phyloP scores from a whole-genome alignment of 1,140 invertebrate species.

The Psix sp. region DNA sequence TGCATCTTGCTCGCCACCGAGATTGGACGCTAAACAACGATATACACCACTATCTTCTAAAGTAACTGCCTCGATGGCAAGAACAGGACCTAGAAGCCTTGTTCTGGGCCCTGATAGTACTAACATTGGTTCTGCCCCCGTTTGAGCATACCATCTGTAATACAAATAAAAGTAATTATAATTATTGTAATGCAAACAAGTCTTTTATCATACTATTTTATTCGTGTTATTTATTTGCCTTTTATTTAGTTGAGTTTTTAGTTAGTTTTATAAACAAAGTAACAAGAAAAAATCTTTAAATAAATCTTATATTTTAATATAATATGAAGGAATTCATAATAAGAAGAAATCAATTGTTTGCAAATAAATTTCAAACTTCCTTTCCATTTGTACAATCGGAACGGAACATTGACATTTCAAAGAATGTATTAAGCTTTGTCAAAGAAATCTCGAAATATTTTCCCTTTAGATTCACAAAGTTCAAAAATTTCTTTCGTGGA shows the following conservation, averaged over 20 bases:
- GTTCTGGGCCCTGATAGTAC: slow-evolving; percentile 82
- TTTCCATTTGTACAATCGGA: too few relatives aligned
- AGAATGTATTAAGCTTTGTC: too few relatives aligned
- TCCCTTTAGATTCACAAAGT: slow-evolving; percentile 40
- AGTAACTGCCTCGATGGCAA: slow-evolving; percentile 85
- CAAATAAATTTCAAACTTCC: too few relatives aligned
- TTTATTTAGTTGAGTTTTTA: background rate
- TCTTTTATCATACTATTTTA: background rate
- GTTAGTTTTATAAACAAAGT: too few relatives aligned
- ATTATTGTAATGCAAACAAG: background rate
- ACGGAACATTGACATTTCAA: too few relatives aligned
- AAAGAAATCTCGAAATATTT: slow-evolving; percentile 34
- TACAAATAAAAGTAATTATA: slow-evolving; percentile 29
- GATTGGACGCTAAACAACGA: slow-evolving; percentile 83
- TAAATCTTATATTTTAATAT: too few relatives aligned
- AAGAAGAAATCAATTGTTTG: too few relatives aligned
- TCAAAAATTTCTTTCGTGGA: slow-evolving; percentile 44
- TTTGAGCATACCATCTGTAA: slow-evolving; percentile 83
- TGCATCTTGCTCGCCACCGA: slow-evolving; percentile 83
- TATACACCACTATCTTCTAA: slow-evolving; percentile 84
- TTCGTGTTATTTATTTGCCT: background rate
- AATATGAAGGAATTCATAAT: too few relatives aligned
- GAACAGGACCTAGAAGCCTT: slow-evolving; percentile 81
- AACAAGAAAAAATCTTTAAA: too few relatives aligned
- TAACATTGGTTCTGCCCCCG: slow-evolving; percentile 80